phyloP scores from a whole-genome alignment of 2,113 vertebrate species.

The Sylvicapra grimmia region DNA sequence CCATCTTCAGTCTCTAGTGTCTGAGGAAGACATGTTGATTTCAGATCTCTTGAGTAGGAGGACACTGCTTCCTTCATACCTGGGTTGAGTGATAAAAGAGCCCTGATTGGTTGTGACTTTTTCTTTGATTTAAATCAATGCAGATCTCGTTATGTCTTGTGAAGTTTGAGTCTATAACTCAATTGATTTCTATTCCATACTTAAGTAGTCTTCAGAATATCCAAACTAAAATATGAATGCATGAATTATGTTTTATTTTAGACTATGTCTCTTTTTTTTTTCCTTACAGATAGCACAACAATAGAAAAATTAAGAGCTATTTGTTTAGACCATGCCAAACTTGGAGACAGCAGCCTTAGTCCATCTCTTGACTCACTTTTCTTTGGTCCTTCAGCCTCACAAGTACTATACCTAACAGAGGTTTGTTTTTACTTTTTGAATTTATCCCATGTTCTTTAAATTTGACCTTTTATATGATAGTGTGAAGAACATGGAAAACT shows the following conservation, averaged over 20 bases:
- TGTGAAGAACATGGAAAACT: background rate
- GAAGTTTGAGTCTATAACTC: background rate
- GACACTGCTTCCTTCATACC: background rate
- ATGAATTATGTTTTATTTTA: background rate
- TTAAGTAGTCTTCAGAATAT: background rate
- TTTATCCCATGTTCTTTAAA: background rate
- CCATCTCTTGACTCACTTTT: conserved; percentile 97
- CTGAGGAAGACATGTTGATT: background rate
- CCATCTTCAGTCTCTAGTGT: background rate
- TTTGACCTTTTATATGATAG: background rate
- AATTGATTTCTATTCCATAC: background rate
- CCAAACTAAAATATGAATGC: background rate
- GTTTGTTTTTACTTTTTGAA: conserved; percentile 78
- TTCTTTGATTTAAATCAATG: background rate
- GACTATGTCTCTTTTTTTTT: background rate
- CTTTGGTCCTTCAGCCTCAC: conserved; percentile 97
- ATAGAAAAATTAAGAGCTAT: conserved; percentile 96
- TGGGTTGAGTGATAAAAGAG: background rate
- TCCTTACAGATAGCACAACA: conserved; percentile 92
- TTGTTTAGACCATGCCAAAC: conserved; percentile 98
- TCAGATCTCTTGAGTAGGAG: background rate
- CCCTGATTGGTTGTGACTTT: background rate
- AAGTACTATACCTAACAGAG: conserved; percentile 99
- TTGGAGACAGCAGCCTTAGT: conserved; percentile 98
- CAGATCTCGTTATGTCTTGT: background rate